These are phyloP conservation scores for Malurus splendens DNA, from an alignment of 2,797 vertebrate species.

Conservation along the genomic window DNA sequence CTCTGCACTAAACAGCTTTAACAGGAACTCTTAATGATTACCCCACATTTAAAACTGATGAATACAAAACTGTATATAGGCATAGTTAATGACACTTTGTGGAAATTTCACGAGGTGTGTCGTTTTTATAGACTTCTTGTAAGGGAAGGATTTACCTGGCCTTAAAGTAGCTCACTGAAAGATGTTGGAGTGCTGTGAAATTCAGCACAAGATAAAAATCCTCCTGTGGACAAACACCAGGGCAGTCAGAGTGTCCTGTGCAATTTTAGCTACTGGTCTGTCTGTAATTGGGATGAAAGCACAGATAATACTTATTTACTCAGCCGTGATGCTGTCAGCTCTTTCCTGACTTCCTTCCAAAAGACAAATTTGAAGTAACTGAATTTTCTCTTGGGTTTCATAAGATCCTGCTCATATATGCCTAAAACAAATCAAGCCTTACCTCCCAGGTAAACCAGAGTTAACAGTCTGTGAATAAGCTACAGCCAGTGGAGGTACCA, in stretches of 20 bases:
- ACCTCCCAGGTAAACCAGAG: background rate
- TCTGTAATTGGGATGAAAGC: background rate
- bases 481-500: background rate
- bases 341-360: background rate
- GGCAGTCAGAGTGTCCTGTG: background rate
- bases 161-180: background rate
- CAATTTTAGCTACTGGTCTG: background rate
- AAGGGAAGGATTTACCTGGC: background rate
- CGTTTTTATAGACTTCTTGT: background rate
- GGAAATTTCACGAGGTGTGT: background rate
- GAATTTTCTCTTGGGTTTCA: background rate
- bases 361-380: background rate
- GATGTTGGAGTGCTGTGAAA: background rate
- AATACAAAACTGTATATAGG: background rate
- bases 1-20: background rate
- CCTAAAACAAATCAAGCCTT: background rate
- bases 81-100: background rate
- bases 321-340: background rate
- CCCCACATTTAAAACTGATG: background rate
- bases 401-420: background rate
- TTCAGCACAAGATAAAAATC: background rate
- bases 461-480: background rate
- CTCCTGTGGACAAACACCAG: background rate
- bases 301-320: background rate
- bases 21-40: background rate